These are phyloP conservation scores for Callipepla squamata DNA, from an alignment of 2,113 vertebrate genomes.

Conservation along the genomic window DNA sequence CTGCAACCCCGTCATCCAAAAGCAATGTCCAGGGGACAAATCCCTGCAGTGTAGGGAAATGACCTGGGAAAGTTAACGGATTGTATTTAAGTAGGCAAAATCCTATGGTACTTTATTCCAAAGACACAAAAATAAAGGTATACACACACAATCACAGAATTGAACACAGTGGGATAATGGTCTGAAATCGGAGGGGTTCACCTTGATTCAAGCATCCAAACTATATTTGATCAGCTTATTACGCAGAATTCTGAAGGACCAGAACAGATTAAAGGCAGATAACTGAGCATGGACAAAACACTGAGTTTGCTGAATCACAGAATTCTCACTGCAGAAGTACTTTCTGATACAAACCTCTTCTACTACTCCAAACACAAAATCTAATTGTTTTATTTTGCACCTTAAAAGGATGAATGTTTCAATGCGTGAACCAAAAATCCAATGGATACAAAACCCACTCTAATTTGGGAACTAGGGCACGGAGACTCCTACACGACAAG, in stretches of 20 bases:
- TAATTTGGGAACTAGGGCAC: not conserved
- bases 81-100: not conserved
- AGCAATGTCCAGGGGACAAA: not conserved
- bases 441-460: not conserved
- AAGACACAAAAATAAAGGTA: not conserved
- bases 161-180: not conserved
- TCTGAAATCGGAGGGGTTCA: not conserved
- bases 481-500: not conserved
- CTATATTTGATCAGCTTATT: conserved; percentile 41
- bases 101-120: not conserved
- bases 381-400: not conserved
- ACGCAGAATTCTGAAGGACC: not conserved
- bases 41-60: not conserved
- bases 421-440: not conserved
- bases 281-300: conserved; percentile 33
- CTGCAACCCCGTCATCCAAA: not conserved
- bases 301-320: conserved; percentile 22
- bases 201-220: conserved; percentile 25
- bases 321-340: conserved; percentile 23
- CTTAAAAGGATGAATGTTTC: not conserved
- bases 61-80: not conserved
- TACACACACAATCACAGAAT: not conserved
- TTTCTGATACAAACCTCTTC: conserved; percentile 24
- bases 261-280: conserved; percentile 49
- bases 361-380: conserved; percentile 22